Evolutionary conservation across 2,113 vertebrate genomes (phyloP), one percentile per base, ranked within the genome.

Genomic region (Callospermophilus lateralis): DNA sequence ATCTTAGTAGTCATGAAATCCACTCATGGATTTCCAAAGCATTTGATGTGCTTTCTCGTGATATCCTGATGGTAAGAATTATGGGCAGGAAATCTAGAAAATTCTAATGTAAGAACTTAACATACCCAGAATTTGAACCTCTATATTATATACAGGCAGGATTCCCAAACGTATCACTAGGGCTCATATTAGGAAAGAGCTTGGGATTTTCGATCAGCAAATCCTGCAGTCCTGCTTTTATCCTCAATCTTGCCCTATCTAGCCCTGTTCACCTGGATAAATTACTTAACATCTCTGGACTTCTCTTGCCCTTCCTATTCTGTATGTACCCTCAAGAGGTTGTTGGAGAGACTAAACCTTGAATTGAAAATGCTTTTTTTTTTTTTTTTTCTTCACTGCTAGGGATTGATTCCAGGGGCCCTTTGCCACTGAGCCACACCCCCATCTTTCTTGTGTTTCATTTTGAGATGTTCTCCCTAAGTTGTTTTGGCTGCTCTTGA

Each of bases 11-110:
- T 86, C 34, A 48, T 37, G 51, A 70, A 48, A 30, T 28, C 17
- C 16, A 73, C n/a, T 96, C 89, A 53, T 88, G 48, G 48, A 76
- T 89, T 94, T 92, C 90, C 39, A 45, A 91, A 68, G 37, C 32
- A 89, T 42, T 84, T 92, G 87, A 55, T 76, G 72, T 81, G 13
- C 28, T 58, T 32, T 96, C 73, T 74, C 32, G 34, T 70, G 68
- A 76, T 93, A 94, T 34, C 58, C 72, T 93, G 45, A 86, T 55
- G 67, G 28, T 78, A 81, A 65, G 30, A 92, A 55, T 63, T 72
- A 11, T 92, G 17, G 74, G n/a, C 70, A 84, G 53, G 76, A 61
- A 83, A 58, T 63, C 51, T 76, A 53, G 89, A 94, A 94, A 84
- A 90, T 28, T 58, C 80, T 90, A 45, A 68, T 58, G 3, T 24